Percentiles rank a stretch among this genome's conserved stretches.
phyloP scores from a whole-genome alignment of 2,113 vertebrate species.

The Poeciliopsis occidentalis region DNA sequence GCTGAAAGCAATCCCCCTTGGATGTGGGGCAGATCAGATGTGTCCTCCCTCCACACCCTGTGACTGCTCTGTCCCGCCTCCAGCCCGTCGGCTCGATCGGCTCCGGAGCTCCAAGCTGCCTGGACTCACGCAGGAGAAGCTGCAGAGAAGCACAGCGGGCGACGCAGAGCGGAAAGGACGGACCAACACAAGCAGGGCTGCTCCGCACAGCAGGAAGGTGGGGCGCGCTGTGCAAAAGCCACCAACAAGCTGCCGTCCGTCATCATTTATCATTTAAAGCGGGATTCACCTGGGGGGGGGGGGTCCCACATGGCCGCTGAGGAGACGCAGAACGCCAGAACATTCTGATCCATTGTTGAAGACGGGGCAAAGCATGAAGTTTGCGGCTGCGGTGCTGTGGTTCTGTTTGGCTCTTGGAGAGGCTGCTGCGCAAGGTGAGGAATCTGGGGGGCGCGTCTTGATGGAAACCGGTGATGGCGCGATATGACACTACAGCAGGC shows the following conservation, averaged over 20 bases:
- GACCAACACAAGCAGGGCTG: neutral
- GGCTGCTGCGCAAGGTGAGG: no score
- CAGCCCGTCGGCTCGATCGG: slow-evolving; percentile 11
- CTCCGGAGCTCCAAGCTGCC: slow-evolving; percentile 22
- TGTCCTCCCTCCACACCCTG: slow-evolving; percentile 39
- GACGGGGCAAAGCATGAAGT: no score
- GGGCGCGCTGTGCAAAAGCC: neutral
- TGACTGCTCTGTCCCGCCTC: no score
- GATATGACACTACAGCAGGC: neutral
- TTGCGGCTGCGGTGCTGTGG: no score
- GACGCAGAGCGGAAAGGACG: slow-evolving; percentile 6
- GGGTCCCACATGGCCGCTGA: no score
- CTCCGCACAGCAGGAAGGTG: slow-evolving; percentile 15
- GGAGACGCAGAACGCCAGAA: no score
- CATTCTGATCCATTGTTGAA: no score
- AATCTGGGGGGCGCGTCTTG: no score
- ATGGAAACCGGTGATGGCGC: slow-evolving; percentile 19
- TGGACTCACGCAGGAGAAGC: slow-evolving; percentile 33
- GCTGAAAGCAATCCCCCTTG: neutral
- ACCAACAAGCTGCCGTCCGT: neutral
- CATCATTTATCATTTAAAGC: no score
- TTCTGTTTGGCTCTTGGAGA: no score
- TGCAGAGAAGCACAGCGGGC: slow-evolving; percentile 22
- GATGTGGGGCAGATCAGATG: slow-evolving; percentile 21
- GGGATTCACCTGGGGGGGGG: no score